These are phyloP conservation scores for Brachionus asplanchnoidis DNA, from an alignment of 1,140 invertebrate genomes.

Conservation along the genomic window DNA sequence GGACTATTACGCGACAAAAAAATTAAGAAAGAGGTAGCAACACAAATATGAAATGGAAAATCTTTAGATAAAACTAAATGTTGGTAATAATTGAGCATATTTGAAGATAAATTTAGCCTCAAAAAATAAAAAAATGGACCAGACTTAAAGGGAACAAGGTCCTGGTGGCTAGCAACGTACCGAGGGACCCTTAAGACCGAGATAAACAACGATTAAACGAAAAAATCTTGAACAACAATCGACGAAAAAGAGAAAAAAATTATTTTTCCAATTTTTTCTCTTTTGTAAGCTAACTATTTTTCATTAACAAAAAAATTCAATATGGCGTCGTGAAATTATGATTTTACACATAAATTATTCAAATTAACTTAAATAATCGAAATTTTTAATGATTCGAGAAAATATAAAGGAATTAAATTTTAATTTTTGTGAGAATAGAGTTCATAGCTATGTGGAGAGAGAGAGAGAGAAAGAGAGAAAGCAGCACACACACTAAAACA, in stretches of 20 bases:
- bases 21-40: not conserved
- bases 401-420: not conserved
- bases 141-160: not conserved
- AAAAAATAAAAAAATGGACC: not conserved
- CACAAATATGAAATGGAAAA: not conserved
- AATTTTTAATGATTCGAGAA: slow-evolving; percentile 27
- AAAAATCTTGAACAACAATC: slow-evolving; percentile 7
- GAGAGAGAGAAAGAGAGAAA: not conserved
- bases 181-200: not conserved
- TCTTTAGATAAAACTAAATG: not conserved
- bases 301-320: slow-evolving; percentile 38
- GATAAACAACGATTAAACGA: not conserved
- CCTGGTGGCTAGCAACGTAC: too few species aligned
- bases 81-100: not conserved
- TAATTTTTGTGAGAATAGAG: slow-evolving; percentile 15
- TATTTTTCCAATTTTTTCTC: slow-evolving; percentile 16
- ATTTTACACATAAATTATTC: slow-evolving; percentile 11
- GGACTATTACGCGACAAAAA: not conserved
- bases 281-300: slow-evolving; percentile 36
- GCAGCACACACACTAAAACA: not conserved
- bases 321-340: slow-evolving; percentile 24
- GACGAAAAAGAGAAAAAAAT: slow-evolving; percentile 32
- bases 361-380: not conserved
- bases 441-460: not conserved
- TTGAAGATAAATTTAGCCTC: not conserved